Base-by-base conservation (phyloP, 1,140 invertebrate genomes). In the Periplaneta americana region DNA sequence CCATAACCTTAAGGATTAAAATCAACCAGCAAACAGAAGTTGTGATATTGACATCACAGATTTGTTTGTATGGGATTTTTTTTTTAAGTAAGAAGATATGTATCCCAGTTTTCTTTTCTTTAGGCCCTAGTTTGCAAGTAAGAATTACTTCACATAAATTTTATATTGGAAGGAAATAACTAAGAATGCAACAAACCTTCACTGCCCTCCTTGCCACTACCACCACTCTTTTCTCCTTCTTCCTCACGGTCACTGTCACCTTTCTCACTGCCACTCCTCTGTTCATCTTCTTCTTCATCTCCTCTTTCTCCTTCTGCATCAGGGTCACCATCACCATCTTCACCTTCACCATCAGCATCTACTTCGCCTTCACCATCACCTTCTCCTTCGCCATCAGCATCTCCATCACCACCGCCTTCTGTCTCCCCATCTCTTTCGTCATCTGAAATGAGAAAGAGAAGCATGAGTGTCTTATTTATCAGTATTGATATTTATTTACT, bases 221-320 rank as follows among this genome's bases (percentile, higher is more conserved):
- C 86, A 75, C 84, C 74, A 85, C 84, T 87, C 85, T 79, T 85
- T 48, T 85, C 84, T 35, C 85, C 86, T 74, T 85, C 85, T 31
- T 88, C 87, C 36, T 88, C 87, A 10, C 87, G 87, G 31, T 88
- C 87, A 18, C 86, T 87, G 9, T 88, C 89, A 77, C 84, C 81
- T 8, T 86, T 85, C 15, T 88, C 86, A 39, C 85, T 86, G n/a
- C 87, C 84, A 77, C 57, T 35, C 31, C 34, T 34, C 28, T 57
- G 10, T n/a, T 36, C 74, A 79, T 31, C 18, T 76, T 76, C 66
- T 82, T 33, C 36, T 80, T 78, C 33, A 74, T 75, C 33, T 79
- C 35, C 37, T 74, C 37, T 28, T n/a, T 75, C 28, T 66, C 31
- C 32, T 36, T 34, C 33, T 77, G 8, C 22, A 57, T 57, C 35